Evolutionary conservation across 2,888 invertebrate species (phyloP).

Genomic region (Hipparchia sbordonii): DNA sequence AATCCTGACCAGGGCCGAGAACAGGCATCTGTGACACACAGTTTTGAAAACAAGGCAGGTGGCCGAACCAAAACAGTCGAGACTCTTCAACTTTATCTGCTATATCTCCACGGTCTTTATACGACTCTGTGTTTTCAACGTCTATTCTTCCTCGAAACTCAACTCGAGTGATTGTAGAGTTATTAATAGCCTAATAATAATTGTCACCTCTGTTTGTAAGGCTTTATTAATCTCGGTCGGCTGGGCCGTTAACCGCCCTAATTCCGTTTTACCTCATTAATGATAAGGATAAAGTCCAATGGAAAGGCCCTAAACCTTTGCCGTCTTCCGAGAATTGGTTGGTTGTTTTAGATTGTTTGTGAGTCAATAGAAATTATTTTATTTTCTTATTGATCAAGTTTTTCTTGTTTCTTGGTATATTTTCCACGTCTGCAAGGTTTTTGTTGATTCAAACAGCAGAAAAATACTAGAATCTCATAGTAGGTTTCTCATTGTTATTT

Average conservation of each 20-base stretch:
- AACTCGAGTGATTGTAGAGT: neutral
- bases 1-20: too few relatives aligned
- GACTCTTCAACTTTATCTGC: too few relatives aligned
- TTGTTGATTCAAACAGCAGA: neutral
- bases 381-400: neutral
- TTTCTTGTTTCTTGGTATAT: neutral
- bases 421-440: neutral
- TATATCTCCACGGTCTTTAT: too few relatives aligned
- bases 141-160: neutral
- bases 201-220: conserved; percentile 11
- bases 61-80: too few relatives aligned
- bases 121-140: too few relatives aligned
- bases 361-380: neutral
- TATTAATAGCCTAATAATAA: conserved; percentile 1
- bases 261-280: conserved; percentile 33
- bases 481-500: too few relatives aligned
- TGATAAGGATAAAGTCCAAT: conserved; percentile 24
- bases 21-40: too few relatives aligned
- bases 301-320: conserved; percentile 15
- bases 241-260: conserved; percentile 22
- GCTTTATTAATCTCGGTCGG: conserved; percentile 22
- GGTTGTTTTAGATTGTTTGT: neutral
- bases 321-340: conserved; percentile 25
- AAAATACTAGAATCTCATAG: neutral
- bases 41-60: too few relatives aligned